These are phyloP conservation scores for Eulemur coronatus DNA, from an alignment of 2,797 vertebrate genomes.

Conservation along the genomic window DNA sequence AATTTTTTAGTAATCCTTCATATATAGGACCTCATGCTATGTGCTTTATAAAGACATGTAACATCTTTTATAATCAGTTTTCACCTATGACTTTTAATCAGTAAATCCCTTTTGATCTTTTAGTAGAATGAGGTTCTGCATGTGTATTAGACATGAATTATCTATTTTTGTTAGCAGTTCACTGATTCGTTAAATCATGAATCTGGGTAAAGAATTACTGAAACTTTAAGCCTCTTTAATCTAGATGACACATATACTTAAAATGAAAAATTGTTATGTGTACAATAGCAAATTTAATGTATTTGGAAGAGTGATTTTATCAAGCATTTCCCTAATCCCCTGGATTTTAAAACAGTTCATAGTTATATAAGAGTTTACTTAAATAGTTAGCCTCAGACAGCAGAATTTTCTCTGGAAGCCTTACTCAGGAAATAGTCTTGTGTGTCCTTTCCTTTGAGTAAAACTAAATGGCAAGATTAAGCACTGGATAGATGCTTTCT, in stretches of 20 bases:
- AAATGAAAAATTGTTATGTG: conserved; percentile 10
- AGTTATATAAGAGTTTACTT: background rate
- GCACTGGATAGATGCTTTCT: background rate
- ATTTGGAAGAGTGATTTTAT: conserved; percentile 10
- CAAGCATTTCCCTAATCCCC: background rate
- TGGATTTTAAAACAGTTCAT: conserved; percentile 40
- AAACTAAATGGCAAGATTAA: background rate
- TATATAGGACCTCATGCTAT: background rate
- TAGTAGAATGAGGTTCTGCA: background rate
- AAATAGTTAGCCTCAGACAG: background rate
- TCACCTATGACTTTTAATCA: conserved; percentile 21
- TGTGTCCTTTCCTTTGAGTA: background rate
- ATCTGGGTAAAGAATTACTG: conserved; percentile 1
- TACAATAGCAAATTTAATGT: conserved; percentile 19
- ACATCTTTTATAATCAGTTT: background rate
- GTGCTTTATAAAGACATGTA: conserved; percentile 27
- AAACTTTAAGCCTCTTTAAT: conserved; percentile 43
- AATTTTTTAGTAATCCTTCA: background rate
- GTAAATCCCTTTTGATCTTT: conserved; percentile 20
- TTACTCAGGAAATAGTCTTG: background rate
- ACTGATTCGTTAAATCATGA: background rate
- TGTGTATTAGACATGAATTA: background rate
- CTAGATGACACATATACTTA: background rate
- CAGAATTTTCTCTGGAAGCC: background rate
- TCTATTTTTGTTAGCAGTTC: background rate